Evolutionary conservation across 1,140 invertebrate species (phyloP).

Genomic region (Drosophila littoralis): DNA sequence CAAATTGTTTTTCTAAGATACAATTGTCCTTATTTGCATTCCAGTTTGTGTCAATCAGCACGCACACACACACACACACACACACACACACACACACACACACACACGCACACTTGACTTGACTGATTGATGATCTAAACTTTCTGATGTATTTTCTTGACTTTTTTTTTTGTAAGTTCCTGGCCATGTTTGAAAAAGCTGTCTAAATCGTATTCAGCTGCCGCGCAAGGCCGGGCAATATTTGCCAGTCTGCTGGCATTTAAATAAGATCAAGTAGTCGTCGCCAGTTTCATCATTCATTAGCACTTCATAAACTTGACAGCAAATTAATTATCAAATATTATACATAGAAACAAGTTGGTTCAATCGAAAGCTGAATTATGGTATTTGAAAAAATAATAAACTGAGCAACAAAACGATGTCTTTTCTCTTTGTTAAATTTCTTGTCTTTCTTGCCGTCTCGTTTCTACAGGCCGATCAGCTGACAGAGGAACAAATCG

Average conservation of each 20-base stretch:
- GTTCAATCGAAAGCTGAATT: constrained; percentile 41
- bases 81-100: too few relatives aligned
- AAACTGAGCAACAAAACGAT: background rate
- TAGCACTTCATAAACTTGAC: constrained; percentile 42
- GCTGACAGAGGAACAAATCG: constrained; percentile 98
- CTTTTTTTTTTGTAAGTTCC: too few relatives aligned
- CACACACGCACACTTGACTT: too few relatives aligned
- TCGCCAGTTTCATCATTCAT: constrained; percentile 24
- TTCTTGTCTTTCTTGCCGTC: background rate
- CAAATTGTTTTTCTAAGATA: constrained; percentile 17
- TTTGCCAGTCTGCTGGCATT: constrained; percentile 12
- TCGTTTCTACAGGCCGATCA: constrained; percentile 93
- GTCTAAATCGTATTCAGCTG: too few relatives aligned
- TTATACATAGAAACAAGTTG: constrained; percentile 17
- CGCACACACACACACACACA: too few relatives aligned
- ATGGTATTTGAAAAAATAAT: constrained; percentile 31
- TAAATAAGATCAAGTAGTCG: constrained; percentile 44
- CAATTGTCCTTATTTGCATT: background rate
- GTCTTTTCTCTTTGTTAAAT: constrained; percentile 2
- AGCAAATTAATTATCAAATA: constrained; percentile 39
- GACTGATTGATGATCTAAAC: background rate
- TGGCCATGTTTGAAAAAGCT: too few relatives aligned
- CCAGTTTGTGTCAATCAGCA: too few relatives aligned
- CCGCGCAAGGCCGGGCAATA: too few relatives aligned
- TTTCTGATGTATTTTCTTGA: too few relatives aligned